phyloP scores from a whole-genome alignment of 2,888 invertebrate species.

The Watsonalla cultraria region DNA sequence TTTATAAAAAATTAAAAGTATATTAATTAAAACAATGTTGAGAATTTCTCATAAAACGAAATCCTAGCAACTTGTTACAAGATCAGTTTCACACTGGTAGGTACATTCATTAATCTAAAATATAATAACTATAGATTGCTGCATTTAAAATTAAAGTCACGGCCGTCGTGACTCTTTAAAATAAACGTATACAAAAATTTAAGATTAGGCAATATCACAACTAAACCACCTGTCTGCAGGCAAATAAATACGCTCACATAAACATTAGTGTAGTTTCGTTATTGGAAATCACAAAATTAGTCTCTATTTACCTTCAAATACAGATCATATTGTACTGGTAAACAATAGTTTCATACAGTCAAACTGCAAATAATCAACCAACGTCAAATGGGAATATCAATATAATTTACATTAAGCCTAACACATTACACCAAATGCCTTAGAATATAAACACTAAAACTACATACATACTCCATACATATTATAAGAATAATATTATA shows the following conservation, averaged over 20 bases:
- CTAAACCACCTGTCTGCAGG: constrained; percentile 62
- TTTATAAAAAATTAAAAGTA: constrained; percentile 31
- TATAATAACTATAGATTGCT: constrained; percentile 52
- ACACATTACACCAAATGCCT: background rate
- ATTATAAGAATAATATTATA: too few species aligned
- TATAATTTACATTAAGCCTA: background rate
- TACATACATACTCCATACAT: background rate
- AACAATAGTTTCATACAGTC: background rate
- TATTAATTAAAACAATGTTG: constrained; percentile 43
- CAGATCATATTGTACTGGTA: background rate
- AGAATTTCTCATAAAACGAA: constrained; percentile 35
- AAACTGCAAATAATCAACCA: constrained; percentile 1
- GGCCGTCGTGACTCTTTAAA: constrained; percentile 53
- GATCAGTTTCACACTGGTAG: constrained; percentile 41
- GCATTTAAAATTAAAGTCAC: constrained; percentile 71
- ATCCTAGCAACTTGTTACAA: constrained; percentile 19
- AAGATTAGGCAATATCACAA: constrained; percentile 76
- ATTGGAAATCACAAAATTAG: constrained; percentile 15
- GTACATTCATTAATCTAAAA: constrained; percentile 40
- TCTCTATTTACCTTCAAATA: constrained; percentile 5
- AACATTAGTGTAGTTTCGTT: constrained; percentile 1
- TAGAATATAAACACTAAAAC: background rate
- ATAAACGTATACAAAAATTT: constrained; percentile 76
- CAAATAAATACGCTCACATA: constrained; percentile 51
- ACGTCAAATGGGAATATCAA: background rate